Percentiles rank a stretch among this genome's conserved stretches.
phyloP scores from a whole-genome alignment of 92 coral and sea anemone genomes.

The Virgularia gustaviana region DNA sequence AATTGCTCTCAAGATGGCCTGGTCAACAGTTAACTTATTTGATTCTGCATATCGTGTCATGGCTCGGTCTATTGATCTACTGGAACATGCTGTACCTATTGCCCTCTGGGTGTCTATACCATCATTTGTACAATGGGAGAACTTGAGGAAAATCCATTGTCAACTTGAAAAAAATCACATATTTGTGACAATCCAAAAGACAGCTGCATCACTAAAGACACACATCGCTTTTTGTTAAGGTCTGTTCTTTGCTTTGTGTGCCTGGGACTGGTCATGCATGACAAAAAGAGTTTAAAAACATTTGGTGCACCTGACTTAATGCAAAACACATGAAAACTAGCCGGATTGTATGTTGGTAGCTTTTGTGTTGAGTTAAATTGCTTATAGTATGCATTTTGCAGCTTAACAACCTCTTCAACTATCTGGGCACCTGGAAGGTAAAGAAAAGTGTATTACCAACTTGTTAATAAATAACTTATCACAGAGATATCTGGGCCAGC shows the following conservation, averaged over 20 bases:
- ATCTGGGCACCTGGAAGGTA: background rate
- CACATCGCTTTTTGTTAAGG: too few relatives aligned
- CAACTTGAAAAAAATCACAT: too few relatives aligned
- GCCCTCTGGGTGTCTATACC: slow-evolving; percentile 47
- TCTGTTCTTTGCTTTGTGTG: background rate
- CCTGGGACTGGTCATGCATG: background rate
- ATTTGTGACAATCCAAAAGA: too few relatives aligned
- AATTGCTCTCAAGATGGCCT: slow-evolving; percentile 24
- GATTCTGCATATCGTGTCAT: slow-evolving; percentile 25
- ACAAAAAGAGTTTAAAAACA: slow-evolving; percentile 6
- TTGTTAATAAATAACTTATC: too few relatives aligned
- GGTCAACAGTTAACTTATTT: background rate
- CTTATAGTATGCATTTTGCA: too few relatives aligned
- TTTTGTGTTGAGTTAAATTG: background rate
- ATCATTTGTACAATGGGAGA: slow-evolving; percentile 42
- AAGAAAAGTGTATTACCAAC: too few relatives aligned
- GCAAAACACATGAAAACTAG: too few relatives aligned
- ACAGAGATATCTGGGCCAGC: too few relatives aligned
- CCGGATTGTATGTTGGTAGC: background rate
- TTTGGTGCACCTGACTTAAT: too few relatives aligned
- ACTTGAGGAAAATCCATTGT: slow-evolving; percentile 10
- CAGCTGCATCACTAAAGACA: background rate
- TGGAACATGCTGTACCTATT: slow-evolving; percentile 37
- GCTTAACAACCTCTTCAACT: too few relatives aligned
- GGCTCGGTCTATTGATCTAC: background rate